Percentiles rank a stretch among this genome's conserved stretches.
phyloP scores from a whole-genome alignment of 1,140 invertebrate species.

The Homalodisca vitripennis region DNA sequence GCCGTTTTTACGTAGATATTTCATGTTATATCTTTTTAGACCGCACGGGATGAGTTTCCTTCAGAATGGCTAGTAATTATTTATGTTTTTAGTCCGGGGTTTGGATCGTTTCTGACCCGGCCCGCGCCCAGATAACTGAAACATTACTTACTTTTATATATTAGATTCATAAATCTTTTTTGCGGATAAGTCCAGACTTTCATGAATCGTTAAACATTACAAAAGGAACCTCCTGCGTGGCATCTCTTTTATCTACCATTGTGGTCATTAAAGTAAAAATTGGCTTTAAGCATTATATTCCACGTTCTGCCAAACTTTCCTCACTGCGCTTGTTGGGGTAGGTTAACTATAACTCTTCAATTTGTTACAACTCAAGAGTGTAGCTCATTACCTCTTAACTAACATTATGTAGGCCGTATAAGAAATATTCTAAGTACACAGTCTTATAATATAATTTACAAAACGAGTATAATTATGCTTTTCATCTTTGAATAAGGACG shows the following conservation, averaged over 20 bases:
- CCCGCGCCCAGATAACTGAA: neutral
- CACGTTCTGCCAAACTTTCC: no score
- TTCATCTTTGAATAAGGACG: no score
- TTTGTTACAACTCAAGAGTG: no score
- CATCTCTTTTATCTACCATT: neutral
- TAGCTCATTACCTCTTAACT: no score
- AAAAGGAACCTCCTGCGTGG: neutral
- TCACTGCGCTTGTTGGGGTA: no score
- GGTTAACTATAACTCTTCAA: no score
- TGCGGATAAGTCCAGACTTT: conserved; percentile 7
- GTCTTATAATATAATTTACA: no score
- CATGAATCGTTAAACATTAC: conserved; percentile 13
- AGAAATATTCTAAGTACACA: no score
- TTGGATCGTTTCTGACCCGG: conserved; percentile 11
- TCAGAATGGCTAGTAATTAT: conserved; percentile 34
- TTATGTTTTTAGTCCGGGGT: conserved; percentile 30
- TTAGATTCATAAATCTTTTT: conserved; percentile 19
- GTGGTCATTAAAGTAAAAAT: no score
- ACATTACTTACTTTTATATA: conserved; percentile 21
- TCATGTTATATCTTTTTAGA: conserved; percentile 36
- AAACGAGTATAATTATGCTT: no score
- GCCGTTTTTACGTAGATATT: conserved; percentile 32
- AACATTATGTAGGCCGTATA: no score
- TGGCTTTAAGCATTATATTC: no score
- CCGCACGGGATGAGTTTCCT: conserved; percentile 39